phyloP scores from a whole-genome alignment of 37 sponge, comb jelly and placozoan genomes.

The Beroe ovata region DNA sequence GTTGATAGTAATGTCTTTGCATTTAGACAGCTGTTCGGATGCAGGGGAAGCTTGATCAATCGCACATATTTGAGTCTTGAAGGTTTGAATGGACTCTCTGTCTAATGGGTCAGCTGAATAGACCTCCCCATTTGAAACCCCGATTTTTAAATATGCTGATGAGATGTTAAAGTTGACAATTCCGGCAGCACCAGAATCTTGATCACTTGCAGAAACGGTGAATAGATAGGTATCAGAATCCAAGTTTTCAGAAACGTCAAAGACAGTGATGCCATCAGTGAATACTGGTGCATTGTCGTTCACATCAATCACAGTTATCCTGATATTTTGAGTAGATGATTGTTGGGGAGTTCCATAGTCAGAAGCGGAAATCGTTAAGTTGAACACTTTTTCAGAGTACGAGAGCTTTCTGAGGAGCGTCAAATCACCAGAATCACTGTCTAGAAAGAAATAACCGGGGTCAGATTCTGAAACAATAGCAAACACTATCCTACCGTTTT shows the following conservation, averaged over 20 bases:
- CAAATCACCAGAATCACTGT: constrained; percentile 24
- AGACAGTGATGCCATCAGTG: neutral
- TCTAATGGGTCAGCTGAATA: neutral
- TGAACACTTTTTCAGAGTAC: constrained; percentile 13
- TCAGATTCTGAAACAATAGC: constrained; percentile 1
- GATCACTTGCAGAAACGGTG: constrained; percentile 15
- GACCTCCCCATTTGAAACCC: neutral
- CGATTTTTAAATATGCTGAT: neutral
- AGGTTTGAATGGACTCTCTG: neutral
- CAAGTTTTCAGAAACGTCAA: constrained; percentile 3
- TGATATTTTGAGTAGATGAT: constrained; percentile 5
- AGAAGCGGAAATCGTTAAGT: neutral
- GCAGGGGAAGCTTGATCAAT: constrained; percentile 64
- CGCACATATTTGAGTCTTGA: neutral
- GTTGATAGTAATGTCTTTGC: constrained; percentile 2
- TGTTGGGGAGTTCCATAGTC: neutral
- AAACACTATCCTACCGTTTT: constrained; percentile 2
- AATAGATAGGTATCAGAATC: neutral
- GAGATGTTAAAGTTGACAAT: constrained; percentile 28
- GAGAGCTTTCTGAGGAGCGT: neutral
- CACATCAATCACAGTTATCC: constrained; percentile 47
- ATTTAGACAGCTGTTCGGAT: constrained; percentile 17
- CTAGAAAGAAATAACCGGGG: constrained; percentile 4
- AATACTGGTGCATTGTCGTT: constrained; percentile 61
- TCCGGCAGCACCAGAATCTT: constrained; percentile 47